Percentiles rank a stretch among this genome's conserved stretches.
Evolutionary conservation across 2,113 vertebrate species (phyloP).

Genomic region (Nibea coibor): DNA sequence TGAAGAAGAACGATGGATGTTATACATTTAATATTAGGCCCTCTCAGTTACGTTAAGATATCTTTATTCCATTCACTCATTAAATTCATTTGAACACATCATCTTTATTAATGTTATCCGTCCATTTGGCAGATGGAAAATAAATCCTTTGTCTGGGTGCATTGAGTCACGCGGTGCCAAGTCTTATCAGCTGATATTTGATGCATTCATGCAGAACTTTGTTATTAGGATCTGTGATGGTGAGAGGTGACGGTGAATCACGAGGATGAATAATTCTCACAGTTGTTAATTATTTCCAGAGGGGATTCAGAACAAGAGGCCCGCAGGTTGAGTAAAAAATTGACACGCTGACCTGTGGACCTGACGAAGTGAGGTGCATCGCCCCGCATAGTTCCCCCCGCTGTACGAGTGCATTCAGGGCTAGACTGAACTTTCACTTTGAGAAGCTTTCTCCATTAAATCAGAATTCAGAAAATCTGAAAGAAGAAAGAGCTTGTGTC

Average conservation of each 20-base stretch:
- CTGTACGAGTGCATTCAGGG: background rate
- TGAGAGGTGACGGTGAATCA: constrained; percentile 28
- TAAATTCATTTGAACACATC: constrained; percentile 29
- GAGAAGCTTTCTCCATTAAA: background rate
- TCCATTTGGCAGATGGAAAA: constrained; percentile 39
- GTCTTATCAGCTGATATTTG: constrained; percentile 46
- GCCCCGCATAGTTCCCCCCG: background rate
- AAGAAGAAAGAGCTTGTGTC: background rate
- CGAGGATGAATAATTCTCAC: constrained; percentile 49
- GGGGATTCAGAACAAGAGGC: constrained; percentile 37
- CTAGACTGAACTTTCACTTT: background rate
- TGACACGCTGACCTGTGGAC: constrained; percentile 35
- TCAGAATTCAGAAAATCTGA: background rate
- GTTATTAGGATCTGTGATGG: constrained; percentile 50
- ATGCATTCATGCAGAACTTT: constrained; percentile 60
- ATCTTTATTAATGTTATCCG: constrained; percentile 37
- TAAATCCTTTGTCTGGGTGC: constrained; percentile 42
- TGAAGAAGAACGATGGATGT: background rate
- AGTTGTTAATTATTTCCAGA: constrained; percentile 60
- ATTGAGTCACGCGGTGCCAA: constrained; percentile 34
- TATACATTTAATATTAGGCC: background rate
- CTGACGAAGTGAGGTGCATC: constrained; percentile 1
- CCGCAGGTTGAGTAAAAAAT: background rate
- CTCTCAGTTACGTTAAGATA: constrained; percentile 10
- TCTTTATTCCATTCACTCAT: constrained; percentile 39